Base-by-base conservation (phyloP, 2,113 vertebrate genomes). In the Vombatus ursinus region DNA sequence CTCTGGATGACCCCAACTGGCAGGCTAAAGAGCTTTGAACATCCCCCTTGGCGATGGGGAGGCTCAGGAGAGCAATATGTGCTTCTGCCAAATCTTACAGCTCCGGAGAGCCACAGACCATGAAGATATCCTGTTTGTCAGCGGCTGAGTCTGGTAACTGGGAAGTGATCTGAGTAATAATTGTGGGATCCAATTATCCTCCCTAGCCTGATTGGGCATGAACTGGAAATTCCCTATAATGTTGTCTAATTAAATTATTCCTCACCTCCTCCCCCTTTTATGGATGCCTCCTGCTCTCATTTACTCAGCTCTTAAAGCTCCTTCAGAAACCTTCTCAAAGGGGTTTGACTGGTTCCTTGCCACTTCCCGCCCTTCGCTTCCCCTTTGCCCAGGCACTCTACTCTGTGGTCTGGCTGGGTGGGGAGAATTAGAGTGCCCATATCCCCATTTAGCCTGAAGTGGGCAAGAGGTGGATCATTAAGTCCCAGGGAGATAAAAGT, bases 181-280 rank as follows among this genome's bases (percentile, higher is more conserved):
- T 90, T 50, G 90, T 50, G 90, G 24, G 90, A 90, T 90, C 90
- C 8, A 0, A 91, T 7, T 28, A 54, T 91, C 92, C 91, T 51
- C 95, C 95, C 53, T 91, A 53, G 94, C 97, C 95, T 94, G 92
- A 93, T 11, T 92, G 96, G 90, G 94, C 96, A 97, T 1, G 94
- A 96, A 96, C 97, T 97, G 97, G 98, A 98, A 98, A 97, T 96
- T 97, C 97, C 97, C 96, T 57, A 16, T 77, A 96, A 95, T 68
- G 57, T 52, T 89, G 6, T 3, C 94, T 97, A 93, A 97, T 98
- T 97, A 97, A 95, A 96, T 68, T 48, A 95, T 90, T 90, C 94
- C 89, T 90, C 94, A 93, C 51, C 84, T 61, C 91, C 54, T 84
- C 93, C 91, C 68, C 52, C 92, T 84, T 49, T 44, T 24, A 89